Evolutionary conservation across 2,113 vertebrate species (phyloP).

Genomic region (Penelope pileata): DNA sequence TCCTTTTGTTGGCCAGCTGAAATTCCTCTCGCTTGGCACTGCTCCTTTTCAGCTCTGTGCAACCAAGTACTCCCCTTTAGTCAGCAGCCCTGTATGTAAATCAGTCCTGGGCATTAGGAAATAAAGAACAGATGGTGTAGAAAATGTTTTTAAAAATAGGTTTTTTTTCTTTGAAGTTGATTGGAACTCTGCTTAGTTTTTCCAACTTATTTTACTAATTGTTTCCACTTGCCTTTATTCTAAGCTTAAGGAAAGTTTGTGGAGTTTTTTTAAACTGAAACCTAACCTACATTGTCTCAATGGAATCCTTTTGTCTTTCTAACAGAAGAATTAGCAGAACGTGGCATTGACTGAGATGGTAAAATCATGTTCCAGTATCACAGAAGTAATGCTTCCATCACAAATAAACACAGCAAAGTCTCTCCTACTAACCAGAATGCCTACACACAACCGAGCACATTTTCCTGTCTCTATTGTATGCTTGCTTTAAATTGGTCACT

Average conservation of each 20-base stretch:
- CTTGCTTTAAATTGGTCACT: background rate
- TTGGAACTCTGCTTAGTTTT: background rate
- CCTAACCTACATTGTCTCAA: background rate
- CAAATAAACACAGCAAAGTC: background rate
- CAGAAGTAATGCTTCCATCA: background rate
- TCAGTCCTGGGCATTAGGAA: background rate
- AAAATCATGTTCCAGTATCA: background rate
- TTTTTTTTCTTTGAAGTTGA: background rate
- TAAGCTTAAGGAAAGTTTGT: background rate
- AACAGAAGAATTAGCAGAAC: background rate
- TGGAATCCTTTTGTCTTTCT: background rate
- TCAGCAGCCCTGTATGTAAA: background rate
- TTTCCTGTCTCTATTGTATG: background rate
- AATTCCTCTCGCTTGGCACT: background rate
- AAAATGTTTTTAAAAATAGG: background rate
- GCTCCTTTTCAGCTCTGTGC: background rate
- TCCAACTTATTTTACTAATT: background rate
- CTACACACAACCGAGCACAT: rapidly evolving
- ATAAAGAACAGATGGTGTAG: background rate
- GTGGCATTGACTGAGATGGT: background rate
- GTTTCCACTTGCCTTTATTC: background rate
- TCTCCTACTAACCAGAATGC: background rate
- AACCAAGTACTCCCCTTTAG: background rate
- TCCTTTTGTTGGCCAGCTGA: background rate
- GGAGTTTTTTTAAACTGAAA: background rate